These are phyloP conservation scores for Stictonetta naevosa DNA, from an alignment of 2,113 vertebrate species.

Conservation along the genomic window DNA sequence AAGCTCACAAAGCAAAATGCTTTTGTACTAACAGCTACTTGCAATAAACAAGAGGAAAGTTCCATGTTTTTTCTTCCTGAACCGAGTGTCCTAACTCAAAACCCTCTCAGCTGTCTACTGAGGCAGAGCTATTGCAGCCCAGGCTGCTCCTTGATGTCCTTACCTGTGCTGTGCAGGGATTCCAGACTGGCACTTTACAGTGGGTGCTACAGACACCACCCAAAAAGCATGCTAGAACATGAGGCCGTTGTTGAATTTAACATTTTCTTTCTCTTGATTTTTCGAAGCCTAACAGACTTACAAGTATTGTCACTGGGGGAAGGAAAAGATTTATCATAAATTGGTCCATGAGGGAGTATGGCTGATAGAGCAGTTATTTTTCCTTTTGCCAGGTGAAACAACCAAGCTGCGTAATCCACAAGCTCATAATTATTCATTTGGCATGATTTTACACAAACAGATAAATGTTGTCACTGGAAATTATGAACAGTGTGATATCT, in stretches of 20 bases:
- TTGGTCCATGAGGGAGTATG: neutral
- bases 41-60: neutral
- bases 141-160: neutral
- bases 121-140: neutral
- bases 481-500: accelerated
- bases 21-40: neutral
- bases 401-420: neutral
- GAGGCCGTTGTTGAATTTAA: neutral
- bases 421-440: neutral
- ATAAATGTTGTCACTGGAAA: neutral
- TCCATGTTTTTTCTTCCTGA: neutral
- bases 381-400: neutral
- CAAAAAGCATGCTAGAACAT: neutral
- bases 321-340: neutral
- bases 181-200: neutral
- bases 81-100: neutral
- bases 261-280: neutral
- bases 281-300: neutral
- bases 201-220: neutral
- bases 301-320: neutral
- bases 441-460: neutral
- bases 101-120: neutral
- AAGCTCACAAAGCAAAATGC: neutral
- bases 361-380: neutral
- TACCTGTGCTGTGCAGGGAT: neutral